Conservation (phyloP, 2,888 invertebrate genomes). For the Punctoribates punctum region DNA sequence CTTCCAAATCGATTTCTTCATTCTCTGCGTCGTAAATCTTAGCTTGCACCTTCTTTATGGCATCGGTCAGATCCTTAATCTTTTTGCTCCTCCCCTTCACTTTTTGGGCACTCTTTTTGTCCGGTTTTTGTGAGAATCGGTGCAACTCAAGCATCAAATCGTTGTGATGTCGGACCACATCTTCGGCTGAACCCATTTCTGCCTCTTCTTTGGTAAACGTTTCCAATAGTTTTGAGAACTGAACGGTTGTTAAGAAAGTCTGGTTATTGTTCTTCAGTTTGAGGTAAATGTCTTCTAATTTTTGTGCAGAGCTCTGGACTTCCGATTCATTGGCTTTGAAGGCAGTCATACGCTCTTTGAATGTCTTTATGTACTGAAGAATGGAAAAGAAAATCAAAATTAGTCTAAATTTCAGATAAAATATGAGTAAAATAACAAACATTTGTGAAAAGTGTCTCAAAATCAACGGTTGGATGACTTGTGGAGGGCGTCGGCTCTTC, state of each 20-base stretch:
- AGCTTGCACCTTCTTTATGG: background rate
- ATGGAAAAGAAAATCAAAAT: background rate
- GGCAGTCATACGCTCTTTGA: background rate
- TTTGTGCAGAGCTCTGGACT: background rate
- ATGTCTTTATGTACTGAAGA: constrained; percentile 11
- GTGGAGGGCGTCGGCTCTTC: background rate
- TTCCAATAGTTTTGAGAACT: background rate
- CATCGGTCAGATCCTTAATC: background rate
- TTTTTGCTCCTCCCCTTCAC: background rate
- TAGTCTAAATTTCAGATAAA: background rate
- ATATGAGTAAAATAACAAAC: background rate
- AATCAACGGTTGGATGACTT: background rate
- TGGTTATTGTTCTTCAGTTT: background rate
- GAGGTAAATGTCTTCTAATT: background rate
- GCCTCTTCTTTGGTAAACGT: background rate
- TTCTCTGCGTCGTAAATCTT: background rate
- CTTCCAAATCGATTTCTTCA: background rate
- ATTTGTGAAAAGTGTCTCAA: background rate
- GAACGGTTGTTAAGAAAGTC: background rate
- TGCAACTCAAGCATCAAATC: constrained; percentile 3
- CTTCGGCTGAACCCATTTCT: background rate
- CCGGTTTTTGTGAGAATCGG: background rate
- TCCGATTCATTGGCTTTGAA: background rate
- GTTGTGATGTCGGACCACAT: background rate
- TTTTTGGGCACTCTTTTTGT: background rate